A percentile compares a stretch with the other conserved stretches of the same genome.
Evolutionary conservation across 30 jellyfish, hydroid and myxozoan genomes (phyloP).

Genomic region (Chironex yamaguchii): DNA sequence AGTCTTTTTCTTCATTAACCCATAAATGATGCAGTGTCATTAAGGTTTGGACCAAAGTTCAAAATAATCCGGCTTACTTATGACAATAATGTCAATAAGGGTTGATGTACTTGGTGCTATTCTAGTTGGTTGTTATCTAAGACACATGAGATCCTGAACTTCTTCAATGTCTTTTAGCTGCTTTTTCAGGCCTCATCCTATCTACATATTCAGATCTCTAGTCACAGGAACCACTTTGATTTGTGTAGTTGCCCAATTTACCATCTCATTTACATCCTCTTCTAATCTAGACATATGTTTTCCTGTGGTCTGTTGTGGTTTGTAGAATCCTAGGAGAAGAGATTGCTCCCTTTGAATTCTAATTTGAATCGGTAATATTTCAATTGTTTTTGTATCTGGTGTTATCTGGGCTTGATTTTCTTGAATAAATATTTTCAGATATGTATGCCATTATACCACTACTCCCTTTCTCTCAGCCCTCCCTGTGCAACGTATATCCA

Average conservation of each 20-base stretch:
- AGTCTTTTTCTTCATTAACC: constrained; percentile 19
- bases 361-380: neutral
- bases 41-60: constrained; percentile 14
- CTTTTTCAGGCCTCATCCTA: too few species aligned
- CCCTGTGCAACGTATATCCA: constrained; percentile 17
- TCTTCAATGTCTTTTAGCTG: too few species aligned
- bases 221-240: too few species aligned
- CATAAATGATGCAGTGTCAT: constrained; percentile 28
- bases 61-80: neutral
- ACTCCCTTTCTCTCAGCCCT: constrained; percentile 52
- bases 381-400: constrained; percentile 3
- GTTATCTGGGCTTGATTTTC: neutral
- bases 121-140: too few species aligned
- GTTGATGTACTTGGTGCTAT: constrained; percentile 4
- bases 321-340: constrained; percentile 31
- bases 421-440: neutral
- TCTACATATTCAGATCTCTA: too few species aligned
- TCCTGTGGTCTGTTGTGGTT: constrained; percentile 43
- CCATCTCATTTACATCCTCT: constrained; percentile 3
- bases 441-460: constrained; percentile 51
- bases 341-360: neutral
- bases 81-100: neutral
- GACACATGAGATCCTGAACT: too few species aligned
- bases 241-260: constrained; percentile 29
- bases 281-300: constrained; percentile 11